Conservation (phyloP, 64 coral and sea anemone genomes). For the Cladopsammia gracilis region DNA sequence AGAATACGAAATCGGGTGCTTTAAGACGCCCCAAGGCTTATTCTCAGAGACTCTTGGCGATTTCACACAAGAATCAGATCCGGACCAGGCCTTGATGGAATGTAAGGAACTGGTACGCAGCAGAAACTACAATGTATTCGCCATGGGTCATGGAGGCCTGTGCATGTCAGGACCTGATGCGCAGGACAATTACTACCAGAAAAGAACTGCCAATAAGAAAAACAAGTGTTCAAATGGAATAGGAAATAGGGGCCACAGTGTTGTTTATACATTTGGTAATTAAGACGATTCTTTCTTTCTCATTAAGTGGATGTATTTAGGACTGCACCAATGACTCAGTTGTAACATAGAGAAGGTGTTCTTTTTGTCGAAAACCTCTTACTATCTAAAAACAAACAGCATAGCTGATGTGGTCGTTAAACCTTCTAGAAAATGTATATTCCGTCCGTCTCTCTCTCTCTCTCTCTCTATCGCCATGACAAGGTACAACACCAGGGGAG, state of each 20-base stretch:
- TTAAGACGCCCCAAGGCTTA: background rate
- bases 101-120: background rate
- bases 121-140: background rate
- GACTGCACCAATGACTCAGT: too few species aligned
- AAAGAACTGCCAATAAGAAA: background rate
- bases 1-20: slow-evolving; percentile 29
- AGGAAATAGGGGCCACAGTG: background rate
- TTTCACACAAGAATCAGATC: background rate
- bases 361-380: too few species aligned
- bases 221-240: slow-evolving; percentile 14
- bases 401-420: too few species aligned
- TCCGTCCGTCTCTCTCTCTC: too few species aligned
- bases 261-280: slow-evolving; percentile 27
- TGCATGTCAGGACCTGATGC: slow-evolving; percentile 24
- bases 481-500: too few species aligned
- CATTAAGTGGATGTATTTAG: too few species aligned
- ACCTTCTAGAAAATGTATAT: too few species aligned
- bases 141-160: slow-evolving; percentile 10
- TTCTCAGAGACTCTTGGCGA: slow-evolving; percentile 35
- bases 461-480: too few species aligned
- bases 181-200: background rate
- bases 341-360: too few species aligned
- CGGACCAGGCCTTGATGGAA: background rate
- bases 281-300: background rate
- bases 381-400: too few species aligned